phyloP scores from a whole-genome alignment of 2,113 vertebrate species.

The Sander vitreus region DNA sequence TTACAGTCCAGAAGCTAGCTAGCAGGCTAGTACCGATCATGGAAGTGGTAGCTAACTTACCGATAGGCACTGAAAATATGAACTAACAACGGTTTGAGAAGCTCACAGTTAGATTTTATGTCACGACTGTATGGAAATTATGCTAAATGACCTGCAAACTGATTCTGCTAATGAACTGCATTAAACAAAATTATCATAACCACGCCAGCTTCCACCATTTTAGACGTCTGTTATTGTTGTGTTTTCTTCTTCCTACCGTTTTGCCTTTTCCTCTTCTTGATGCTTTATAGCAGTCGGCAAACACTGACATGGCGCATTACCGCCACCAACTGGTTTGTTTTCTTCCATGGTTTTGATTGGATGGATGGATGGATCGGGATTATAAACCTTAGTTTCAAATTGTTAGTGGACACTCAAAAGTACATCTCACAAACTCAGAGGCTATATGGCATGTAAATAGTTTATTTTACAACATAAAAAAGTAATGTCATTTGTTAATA shows the following conservation, averaged over 20 bases:
- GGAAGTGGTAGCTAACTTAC: too few species aligned
- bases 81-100: background rate
- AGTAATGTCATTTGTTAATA: background rate
- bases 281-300: background rate
- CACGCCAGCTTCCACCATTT: background rate
- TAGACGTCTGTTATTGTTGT: background rate
- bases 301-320: background rate
- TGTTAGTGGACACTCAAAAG: background rate
- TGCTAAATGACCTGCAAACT: background rate
- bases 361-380: background rate
- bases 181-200: background rate
- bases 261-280: background rate
- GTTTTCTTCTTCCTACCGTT: background rate
- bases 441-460: background rate
- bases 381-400: background rate
- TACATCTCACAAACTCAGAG: background rate
- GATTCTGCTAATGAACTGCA: background rate
- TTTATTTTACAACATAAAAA: conserved; percentile 16
- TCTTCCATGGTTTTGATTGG: background rate
- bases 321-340: background rate
- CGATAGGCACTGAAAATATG: too few species aligned
- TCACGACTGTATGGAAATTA: background rate
- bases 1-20: background rate
- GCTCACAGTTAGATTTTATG: background rate
- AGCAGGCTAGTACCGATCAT: background rate